Evolutionary conservation across 2,113 vertebrate genomes (phyloP).

Genomic region (Petromus typicus): DNA sequence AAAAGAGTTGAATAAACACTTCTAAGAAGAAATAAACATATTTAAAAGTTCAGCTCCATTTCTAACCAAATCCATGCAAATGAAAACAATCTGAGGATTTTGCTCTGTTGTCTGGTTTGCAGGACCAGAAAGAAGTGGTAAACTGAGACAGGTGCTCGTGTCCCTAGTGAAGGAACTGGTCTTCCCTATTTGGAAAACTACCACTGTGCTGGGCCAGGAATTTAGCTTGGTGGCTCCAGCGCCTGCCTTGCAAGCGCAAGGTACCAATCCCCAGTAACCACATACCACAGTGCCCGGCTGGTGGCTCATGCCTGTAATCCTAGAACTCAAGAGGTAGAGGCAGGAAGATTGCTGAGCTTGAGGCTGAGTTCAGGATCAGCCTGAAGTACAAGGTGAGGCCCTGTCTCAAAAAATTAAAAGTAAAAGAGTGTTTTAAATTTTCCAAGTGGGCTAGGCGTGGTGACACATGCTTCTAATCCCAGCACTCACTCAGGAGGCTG

Average conservation of each 20-base stretch:
- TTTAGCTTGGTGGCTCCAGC: too few relatives aligned
- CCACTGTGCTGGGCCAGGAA: not conserved
- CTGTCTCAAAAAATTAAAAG: too few relatives aligned
- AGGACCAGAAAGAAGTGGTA: too few relatives aligned
- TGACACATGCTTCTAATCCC: not conserved
- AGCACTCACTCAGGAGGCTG: not conserved
- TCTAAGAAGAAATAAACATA: conserved; percentile 53
- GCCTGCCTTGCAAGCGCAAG: too few relatives aligned
- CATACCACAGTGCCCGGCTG: too few relatives aligned
- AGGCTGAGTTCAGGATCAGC: too few relatives aligned
- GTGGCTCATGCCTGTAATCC: too few relatives aligned
- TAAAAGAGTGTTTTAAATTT: not conserved
- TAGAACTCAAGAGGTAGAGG: too few relatives aligned
- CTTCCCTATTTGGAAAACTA: not conserved
- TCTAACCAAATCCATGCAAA: conserved; percentile 52
- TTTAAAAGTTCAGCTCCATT: conserved; percentile 36
- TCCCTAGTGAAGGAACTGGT: not conserved
- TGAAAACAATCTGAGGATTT: conserved; percentile 5
- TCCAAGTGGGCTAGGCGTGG: not conserved
- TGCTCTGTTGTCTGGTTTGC: not conserved
- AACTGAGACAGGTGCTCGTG: too few relatives aligned
- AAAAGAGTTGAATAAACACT: conserved; percentile 52
- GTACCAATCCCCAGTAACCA: too few relatives aligned
- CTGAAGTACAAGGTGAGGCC: too few relatives aligned
- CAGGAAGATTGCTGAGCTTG: too few relatives aligned